Evolutionary conservation across 2,113 vertebrate species (phyloP).

Genomic region (Apteryx owenii): DNA sequence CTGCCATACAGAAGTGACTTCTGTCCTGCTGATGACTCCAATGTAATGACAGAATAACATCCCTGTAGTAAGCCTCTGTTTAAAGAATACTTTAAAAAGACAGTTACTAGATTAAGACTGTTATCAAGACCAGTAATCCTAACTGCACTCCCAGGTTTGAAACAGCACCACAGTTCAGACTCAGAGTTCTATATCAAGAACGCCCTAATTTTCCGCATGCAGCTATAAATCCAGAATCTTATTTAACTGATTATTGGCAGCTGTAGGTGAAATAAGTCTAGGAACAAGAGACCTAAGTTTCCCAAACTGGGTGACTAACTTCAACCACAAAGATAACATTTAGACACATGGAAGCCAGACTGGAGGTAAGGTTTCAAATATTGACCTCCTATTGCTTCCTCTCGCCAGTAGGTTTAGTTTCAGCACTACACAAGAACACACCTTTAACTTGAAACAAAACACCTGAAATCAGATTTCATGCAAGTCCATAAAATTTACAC

Average conservation of each 20-base stretch:
- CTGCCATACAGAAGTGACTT: background rate
- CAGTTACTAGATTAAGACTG: background rate
- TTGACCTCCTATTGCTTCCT: background rate
- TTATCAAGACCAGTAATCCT: background rate
- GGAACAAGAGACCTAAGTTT: background rate
- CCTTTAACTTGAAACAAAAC: background rate
- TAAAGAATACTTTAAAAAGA: background rate
- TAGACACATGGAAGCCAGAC: background rate
- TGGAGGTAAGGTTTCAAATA: background rate
- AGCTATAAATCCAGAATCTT: slow-evolving; percentile 43
- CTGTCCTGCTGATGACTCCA: background rate
- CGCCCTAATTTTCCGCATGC: background rate
- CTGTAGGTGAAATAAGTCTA: background rate
- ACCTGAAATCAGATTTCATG: background rate
- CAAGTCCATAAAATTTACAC: background rate
- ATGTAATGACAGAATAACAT: background rate
- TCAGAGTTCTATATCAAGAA: slow-evolving; percentile 40
- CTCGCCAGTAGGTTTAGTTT: background rate
- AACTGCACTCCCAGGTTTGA: background rate
- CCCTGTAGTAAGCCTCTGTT: background rate
- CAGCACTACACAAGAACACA: background rate
- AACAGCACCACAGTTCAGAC: background rate
- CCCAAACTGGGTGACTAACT: background rate
- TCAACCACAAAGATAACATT: background rate
- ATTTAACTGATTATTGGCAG: slow-evolving; percentile 20